A percentile compares a stretch with the other conserved stretches of the same genome.
Conservation (phyloP, 2,797 vertebrate species). For the Sparus aurata region DNA sequence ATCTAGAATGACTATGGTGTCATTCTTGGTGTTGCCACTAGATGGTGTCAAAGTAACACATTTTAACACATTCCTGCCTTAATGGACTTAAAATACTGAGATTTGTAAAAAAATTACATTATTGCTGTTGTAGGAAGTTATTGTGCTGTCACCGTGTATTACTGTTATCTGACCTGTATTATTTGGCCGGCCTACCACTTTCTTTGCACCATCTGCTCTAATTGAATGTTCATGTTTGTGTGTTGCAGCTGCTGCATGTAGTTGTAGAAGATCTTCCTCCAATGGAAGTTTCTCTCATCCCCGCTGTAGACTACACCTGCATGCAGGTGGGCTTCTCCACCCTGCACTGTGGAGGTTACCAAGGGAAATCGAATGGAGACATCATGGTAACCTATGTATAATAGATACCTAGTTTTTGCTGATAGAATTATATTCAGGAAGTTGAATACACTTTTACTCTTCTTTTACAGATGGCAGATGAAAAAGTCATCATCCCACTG, state of each 20-base stretch:
- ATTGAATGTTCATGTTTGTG: conserved; percentile 26
- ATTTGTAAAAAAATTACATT: not conserved
- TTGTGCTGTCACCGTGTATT: not conserved
- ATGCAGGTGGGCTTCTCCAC: conserved; percentile 60
- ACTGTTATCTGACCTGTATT: not conserved
- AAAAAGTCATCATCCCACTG: conserved; percentile 78
- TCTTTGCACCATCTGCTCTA: not conserved
- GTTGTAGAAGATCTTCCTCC: conserved; percentile 24
- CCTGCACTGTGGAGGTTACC: conserved; percentile 66
- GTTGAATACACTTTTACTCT: conserved; percentile 12
- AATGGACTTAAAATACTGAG: not conserved
- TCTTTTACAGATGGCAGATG: conserved; percentile 70
- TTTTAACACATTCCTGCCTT: not conserved
- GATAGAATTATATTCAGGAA: not conserved
- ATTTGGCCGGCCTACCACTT: not conserved
- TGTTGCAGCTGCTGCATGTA: conserved; percentile 59
- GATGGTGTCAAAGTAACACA: conserved; percentile 36
- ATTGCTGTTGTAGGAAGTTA: not conserved
- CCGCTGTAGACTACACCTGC: conserved; percentile 9
- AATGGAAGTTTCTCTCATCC: not conserved
- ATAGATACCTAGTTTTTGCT: not conserved
- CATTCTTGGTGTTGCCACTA: conserved; percentile 34
- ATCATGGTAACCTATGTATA: conserved; percentile 60
- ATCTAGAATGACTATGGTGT: not conserved
- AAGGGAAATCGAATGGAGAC: conserved; percentile 64